phyloP scores from a whole-genome alignment of 2,113 vertebrate species.

The Lepus timidus region DNA sequence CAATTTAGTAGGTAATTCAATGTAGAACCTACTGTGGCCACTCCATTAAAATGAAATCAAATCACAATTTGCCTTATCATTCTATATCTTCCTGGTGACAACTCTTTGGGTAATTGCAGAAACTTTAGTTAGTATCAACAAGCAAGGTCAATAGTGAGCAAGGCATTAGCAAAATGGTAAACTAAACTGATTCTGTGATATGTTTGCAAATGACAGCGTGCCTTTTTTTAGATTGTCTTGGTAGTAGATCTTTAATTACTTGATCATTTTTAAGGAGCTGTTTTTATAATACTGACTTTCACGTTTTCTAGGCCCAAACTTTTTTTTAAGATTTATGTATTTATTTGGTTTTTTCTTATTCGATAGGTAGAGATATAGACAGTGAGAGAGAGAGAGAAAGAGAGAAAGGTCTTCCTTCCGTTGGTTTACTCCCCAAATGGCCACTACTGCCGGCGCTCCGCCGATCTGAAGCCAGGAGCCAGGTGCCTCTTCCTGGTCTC shows the following conservation, averaged over 20 bases:
- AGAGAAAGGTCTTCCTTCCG: too few relatives aligned
- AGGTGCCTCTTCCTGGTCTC: too few relatives aligned
- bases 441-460: too few relatives aligned
- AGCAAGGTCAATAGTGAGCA: conserved; percentile 86
- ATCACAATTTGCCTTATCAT: conserved; percentile 17
- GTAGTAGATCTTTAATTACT: conserved; percentile 73
- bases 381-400: too few relatives aligned
- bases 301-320: neutral
- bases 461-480: too few relatives aligned
- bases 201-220: conserved; percentile 84
- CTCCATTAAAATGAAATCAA: conserved; percentile 15
- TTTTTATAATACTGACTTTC: conserved; percentile 61
- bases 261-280: conserved; percentile 13
- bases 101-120: neutral
- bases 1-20: conserved; percentile 49
- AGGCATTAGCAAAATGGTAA: conserved; percentile 86
- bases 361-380: too few relatives aligned
- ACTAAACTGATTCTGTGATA: conserved; percentile 83
- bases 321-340: too few relatives aligned
- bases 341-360: too few relatives aligned
- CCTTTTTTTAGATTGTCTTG: conserved; percentile 86
- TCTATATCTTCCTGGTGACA: conserved; percentile 32
- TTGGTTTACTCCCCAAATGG: too few relatives aligned
- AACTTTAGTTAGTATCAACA: conserved; percentile 49
- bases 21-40: conserved; percentile 20